Conservation (phyloP, 37 sponge, comb jelly and placozoan species). For the Axinella damicornis region DNA sequence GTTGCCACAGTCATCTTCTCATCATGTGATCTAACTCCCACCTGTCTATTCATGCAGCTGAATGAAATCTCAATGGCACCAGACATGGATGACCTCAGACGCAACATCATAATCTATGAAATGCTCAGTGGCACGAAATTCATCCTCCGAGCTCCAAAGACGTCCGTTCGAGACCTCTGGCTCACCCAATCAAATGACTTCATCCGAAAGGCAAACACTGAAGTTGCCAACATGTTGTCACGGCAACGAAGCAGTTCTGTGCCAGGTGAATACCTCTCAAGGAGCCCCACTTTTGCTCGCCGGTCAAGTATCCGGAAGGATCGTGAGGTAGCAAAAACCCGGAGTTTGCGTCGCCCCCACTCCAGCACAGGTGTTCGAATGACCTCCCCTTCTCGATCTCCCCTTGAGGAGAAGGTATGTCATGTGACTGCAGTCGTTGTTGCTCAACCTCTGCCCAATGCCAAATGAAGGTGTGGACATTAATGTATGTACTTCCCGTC, state of each 20-base stretch:
- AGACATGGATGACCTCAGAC: slow-evolving; percentile 45
- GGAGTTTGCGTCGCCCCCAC: neutral
- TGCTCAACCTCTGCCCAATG: too few relatives aligned
- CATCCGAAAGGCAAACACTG: slow-evolving; percentile 33
- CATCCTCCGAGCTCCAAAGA: slow-evolving; percentile 38
- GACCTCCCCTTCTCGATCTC: neutral
- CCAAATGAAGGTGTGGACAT: too few relatives aligned
- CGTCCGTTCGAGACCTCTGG: slow-evolving; percentile 34
- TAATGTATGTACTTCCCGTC: too few relatives aligned
- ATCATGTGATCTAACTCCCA: neutral
- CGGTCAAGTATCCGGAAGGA: neutral
- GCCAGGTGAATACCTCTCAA: slow-evolving; percentile 2
- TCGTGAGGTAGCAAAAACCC: neutral
- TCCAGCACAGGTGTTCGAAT: neutral
- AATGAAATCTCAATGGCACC: slow-evolving; percentile 44
- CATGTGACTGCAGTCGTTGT: too few relatives aligned
- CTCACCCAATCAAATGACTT: slow-evolving; percentile 6
- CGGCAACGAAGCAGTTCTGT: slow-evolving; percentile 14
- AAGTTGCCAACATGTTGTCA: neutral
- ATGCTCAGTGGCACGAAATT: slow-evolving; percentile 65
- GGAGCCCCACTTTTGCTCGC: slow-evolving; percentile 6
- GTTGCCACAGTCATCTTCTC: neutral
- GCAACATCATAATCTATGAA: slow-evolving; percentile 57
- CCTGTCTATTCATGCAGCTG: slow-evolving; percentile 54
- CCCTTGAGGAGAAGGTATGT: slow-evolving; percentile 4